A percentile compares a stretch with the other conserved stretches of the same genome.
These are phyloP conservation scores for Drosophila maculinotata DNA, from an alignment of 2,888 invertebrate species.

Conservation along the genomic window DNA sequence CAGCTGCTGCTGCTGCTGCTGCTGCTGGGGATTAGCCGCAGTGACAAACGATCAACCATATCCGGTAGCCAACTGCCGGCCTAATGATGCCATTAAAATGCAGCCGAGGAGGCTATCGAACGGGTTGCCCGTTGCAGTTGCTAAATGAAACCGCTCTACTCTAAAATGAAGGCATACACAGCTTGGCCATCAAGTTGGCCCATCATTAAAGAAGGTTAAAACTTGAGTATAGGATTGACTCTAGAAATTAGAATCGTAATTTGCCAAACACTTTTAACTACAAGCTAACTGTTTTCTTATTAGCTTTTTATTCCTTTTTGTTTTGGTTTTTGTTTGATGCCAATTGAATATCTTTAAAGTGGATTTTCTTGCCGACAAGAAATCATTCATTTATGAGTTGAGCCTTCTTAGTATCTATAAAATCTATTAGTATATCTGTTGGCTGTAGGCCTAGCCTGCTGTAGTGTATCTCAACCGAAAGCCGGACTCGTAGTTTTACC, in stretches of 20 bases:
- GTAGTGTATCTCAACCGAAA: slow-evolving; percentile 16
- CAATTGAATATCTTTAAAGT: slow-evolving; percentile 1
- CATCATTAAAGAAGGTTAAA: not conserved
- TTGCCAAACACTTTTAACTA: too few relatives aligned
- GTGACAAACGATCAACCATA: slow-evolving; percentile 79
- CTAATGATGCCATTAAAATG: slow-evolving; percentile 77
- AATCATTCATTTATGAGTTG: not conserved
- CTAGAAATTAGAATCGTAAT: too few relatives aligned
- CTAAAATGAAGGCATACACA: not conserved
- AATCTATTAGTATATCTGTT: slow-evolving; percentile 15
- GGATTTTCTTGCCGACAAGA: not conserved
- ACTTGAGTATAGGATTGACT: too few relatives aligned
- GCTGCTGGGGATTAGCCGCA: slow-evolving; percentile 55
- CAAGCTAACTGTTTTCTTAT: too few relatives aligned
- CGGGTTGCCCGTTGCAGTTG: slow-evolving; percentile 25
- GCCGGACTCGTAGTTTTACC: slow-evolving; percentile 6
- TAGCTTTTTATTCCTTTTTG: too few relatives aligned
- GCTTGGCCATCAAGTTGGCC: slow-evolving; percentile 22
- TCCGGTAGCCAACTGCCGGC: slow-evolving; percentile 69
- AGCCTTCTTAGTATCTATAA: slow-evolving; percentile 26
- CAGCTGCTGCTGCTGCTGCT: slow-evolving; percentile 27
- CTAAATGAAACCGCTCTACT: not conserved
- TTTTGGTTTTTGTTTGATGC: not conserved
- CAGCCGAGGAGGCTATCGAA: slow-evolving; percentile 52
- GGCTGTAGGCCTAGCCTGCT: not conserved